Base-by-base conservation (phyloP, 2,113 vertebrate species). In the Polypterus senegalus region DNA sequence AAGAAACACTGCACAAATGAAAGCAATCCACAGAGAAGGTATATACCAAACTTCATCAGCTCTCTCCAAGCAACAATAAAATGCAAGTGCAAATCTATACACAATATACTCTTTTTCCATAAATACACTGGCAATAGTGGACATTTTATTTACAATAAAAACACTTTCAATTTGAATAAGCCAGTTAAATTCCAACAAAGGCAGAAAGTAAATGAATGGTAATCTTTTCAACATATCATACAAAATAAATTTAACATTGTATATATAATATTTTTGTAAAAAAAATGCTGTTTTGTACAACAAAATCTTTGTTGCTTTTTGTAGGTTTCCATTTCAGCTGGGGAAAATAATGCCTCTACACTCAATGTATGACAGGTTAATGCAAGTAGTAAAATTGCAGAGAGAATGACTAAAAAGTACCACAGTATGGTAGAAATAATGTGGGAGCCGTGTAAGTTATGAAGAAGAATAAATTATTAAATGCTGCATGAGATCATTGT, bases 91-190 rank as follows among this genome's bases (percentile, higher is more conserved):
- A 78, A 69, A 73, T 82, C 79, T 84, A 72, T 85, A 86, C 83
- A 86, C 76, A 81, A 85, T 81, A 84, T 83, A 83, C 81, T 84
- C 48, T 66, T 63, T 63, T 68, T 74, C 83, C 72, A 85, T 88
- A 83, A 88, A 83, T 84, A 86, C 75, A 75, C 67, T 76, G 77
- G 66, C 57, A 73, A 70, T 69, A 66, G 43, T 69, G 74, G 76
- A 69, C 69, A 70, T 64, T 77, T 74, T 83, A 88, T 88, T 83
- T 85, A 86, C 85, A 86, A 78, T 74, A 77, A 80, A 78, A 72
- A 86, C 81, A 79, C 80, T 81, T 79, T 81, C 71, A 74, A 62
- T 75, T 74, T 61, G 45, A 53, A 69, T 79, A 45, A 58, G 7
- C 7, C 7, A 52, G 10, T 52, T 7, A 52, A 52, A 52, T 52